Percentiles rank a stretch among this genome's conserved stretches.
Conservation (phyloP, 2,113 vertebrate species). For the Heterocephalus glaber region DNA sequence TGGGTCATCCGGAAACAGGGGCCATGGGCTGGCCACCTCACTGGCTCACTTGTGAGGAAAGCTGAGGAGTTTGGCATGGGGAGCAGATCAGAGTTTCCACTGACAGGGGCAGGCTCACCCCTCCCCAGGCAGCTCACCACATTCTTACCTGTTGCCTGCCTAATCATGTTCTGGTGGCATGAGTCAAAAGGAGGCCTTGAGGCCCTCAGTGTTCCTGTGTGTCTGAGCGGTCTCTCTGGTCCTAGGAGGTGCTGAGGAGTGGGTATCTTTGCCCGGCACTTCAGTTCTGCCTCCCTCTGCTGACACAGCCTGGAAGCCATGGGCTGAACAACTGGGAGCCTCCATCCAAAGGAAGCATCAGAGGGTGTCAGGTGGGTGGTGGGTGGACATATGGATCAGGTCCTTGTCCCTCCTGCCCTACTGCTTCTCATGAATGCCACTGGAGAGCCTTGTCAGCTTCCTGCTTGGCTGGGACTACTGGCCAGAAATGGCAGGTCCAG, state of each 20-base stretch:
- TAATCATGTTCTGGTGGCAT: neutral
- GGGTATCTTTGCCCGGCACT: neutral
- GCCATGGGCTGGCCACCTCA: neutral
- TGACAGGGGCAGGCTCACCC: neutral
- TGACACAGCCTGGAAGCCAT: neutral
- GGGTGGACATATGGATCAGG: neutral
- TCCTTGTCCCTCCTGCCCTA: neutral
- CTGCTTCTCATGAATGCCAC: neutral
- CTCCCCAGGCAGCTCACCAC: neutral
- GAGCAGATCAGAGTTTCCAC: neutral
- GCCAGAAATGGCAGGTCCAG: constrained; percentile 74
- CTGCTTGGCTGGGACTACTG: constrained; percentile 74
- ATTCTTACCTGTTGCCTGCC: neutral
- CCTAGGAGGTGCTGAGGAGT: neutral
- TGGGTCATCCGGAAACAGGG: neutral
- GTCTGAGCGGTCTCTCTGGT: neutral
- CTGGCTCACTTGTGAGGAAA: neutral
- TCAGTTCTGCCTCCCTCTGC: neutral
- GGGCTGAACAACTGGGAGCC: neutral
- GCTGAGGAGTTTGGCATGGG: neutral
- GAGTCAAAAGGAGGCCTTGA: neutral
- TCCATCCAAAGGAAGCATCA: neutral
- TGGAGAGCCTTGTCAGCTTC: constrained; percentile 69
- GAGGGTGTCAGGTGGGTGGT: neutral
- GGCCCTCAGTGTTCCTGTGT: neutral